These are phyloP conservation scores for Amniataba percoides DNA, from an alignment of 2,797 vertebrate species.

Conservation along the genomic window DNA sequence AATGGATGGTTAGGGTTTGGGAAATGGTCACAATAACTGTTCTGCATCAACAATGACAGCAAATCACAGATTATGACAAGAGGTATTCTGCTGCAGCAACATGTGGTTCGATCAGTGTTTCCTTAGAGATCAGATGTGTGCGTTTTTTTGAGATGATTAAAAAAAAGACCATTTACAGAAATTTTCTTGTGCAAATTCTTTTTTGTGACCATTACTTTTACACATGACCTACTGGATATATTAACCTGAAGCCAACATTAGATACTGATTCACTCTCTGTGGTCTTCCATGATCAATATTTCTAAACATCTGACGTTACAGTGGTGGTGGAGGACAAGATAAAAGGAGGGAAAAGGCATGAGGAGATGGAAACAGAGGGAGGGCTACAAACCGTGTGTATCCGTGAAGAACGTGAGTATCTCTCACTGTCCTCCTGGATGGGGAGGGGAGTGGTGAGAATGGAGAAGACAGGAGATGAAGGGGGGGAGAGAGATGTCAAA, in stretches of 20 bases:
- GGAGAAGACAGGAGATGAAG: slow-evolving; percentile 32
- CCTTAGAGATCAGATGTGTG: not conserved
- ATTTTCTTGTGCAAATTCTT: not conserved
- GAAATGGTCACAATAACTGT: not conserved
- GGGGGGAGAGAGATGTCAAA: slow-evolving; percentile 44
- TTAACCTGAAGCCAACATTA: not conserved
- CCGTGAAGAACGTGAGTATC: slow-evolving; percentile 89
- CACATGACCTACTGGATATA: not conserved
- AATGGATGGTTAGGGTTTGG: slow-evolving; percentile 42
- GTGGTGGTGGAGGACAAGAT: slow-evolving; percentile 8
- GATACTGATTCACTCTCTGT: not conserved
- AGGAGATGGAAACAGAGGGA: slow-evolving; percentile 50
- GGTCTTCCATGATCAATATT: not conserved
- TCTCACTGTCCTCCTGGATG: slow-evolving; percentile 96
- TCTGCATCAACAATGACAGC: not conserved
- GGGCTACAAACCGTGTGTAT: slow-evolving; percentile 91
- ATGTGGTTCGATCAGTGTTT: not conserved
- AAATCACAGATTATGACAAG: not conserved
- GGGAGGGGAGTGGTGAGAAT: slow-evolving; percentile 39
- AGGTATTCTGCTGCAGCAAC: slow-evolving; percentile 10
- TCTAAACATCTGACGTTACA: not conserved
- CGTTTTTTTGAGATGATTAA: not conserved
- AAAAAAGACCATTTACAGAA: not conserved
- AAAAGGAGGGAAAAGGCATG: slow-evolving; percentile 23
- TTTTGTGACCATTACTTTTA: too few species aligned